phyloP scores from a whole-genome alignment of 2,888 invertebrate genomes.

The Diaperis boleti region DNA sequence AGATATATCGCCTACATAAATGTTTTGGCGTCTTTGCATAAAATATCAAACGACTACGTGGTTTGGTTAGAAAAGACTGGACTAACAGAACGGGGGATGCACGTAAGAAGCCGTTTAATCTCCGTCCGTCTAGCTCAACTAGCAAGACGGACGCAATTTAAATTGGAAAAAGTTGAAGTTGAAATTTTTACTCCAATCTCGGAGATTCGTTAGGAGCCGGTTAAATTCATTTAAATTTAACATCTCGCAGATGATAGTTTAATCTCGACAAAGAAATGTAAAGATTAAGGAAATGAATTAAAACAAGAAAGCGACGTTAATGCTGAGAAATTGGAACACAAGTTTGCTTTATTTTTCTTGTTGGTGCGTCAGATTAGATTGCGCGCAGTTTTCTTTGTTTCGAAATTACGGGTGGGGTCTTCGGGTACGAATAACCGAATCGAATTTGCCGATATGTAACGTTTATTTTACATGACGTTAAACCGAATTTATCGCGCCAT shows the following conservation, averaged over 20 bases:
- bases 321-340: conserved; percentile 29
- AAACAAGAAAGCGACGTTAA: conserved; percentile 33
- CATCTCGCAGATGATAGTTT: conserved; percentile 41
- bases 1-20: conserved; percentile 27
- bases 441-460: not conserved
- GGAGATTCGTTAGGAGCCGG: conserved; percentile 37
- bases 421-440: not conserved
- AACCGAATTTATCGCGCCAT: not conserved
- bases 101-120: conserved; percentile 38
- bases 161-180: conserved; percentile 40
- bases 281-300: conserved; percentile 40
- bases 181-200: conserved; percentile 29
- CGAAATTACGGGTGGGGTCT: too few relatives aligned
- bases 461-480: not conserved
- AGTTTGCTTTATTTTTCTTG: conserved; percentile 8
- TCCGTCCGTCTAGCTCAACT: conserved; percentile 35
- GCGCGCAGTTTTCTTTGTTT: conserved; percentile 1
- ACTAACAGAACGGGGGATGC: conserved; percentile 13
- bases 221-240: conserved; percentile 41
- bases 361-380: conserved; percentile 8
- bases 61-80: conserved; percentile 17
- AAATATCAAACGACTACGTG: conserved; percentile 37
- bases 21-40: conserved; percentile 31
- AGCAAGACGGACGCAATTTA: conserved; percentile 41
- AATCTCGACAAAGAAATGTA: conserved; percentile 33